These are phyloP conservation scores for Tetranychus truncatus DNA, from an alignment of 2,888 invertebrate genomes.

Conservation along the genomic window DNA sequence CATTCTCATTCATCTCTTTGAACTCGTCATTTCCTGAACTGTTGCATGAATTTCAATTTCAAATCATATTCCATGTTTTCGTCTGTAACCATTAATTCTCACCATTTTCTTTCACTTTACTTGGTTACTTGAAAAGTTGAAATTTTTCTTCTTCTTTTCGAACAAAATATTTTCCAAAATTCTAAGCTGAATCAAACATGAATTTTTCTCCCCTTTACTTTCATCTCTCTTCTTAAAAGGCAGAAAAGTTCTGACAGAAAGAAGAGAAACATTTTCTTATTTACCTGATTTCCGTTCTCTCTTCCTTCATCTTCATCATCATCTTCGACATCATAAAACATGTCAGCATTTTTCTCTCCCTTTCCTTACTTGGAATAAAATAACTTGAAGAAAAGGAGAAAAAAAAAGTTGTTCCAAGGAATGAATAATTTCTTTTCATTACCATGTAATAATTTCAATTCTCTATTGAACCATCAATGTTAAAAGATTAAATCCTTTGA, in stretches of 20 bases:
- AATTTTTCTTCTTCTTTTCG: too few species aligned
- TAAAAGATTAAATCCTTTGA: too few species aligned
- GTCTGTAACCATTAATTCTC: neutral
- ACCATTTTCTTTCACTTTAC: neutral
- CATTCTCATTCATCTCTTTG: too few species aligned
- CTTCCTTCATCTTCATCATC: neutral
- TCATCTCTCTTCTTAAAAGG: neutral
- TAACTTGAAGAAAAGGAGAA: too few species aligned
- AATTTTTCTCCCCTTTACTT: too few species aligned
- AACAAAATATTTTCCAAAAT: too few species aligned
- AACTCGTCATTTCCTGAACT: neutral
- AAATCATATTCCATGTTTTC: neutral
- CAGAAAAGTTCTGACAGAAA: neutral
- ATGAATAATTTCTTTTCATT: too few species aligned
- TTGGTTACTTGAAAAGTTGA: neutral
- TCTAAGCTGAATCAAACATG: too few species aligned
- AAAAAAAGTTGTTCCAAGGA: neutral
- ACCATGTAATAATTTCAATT: too few species aligned
- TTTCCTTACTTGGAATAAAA: neutral
- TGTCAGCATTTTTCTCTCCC: neutral
- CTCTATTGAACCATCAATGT: too few species aligned
- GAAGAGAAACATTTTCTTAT: neutral
- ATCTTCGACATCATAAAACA: neutral
- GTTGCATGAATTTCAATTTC: slow-evolving; percentile 3
- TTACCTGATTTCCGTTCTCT: neutral